These are phyloP conservation scores for Aphidoletes aphidimyza DNA, from an alignment of 2,888 invertebrate genomes.

Conservation along the genomic window DNA sequence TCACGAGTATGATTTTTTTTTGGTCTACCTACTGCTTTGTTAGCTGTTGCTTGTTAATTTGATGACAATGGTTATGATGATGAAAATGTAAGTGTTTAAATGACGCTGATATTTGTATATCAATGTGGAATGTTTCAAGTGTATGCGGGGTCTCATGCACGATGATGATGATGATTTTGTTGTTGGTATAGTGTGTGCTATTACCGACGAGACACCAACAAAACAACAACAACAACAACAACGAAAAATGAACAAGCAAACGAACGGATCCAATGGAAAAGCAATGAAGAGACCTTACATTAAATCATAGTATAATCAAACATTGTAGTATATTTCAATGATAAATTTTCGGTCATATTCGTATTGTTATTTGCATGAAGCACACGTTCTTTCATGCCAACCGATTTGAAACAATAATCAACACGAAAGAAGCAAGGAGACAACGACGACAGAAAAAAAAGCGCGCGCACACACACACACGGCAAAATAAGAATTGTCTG, in stretches of 20 bases:
- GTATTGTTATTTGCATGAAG: neutral
- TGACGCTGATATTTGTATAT: neutral
- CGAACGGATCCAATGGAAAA: too few species aligned
- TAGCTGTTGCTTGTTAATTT: neutral
- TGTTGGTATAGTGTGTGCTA: too few species aligned
- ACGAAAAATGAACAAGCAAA: too few species aligned
- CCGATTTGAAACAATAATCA: neutral
- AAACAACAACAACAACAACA: too few species aligned
- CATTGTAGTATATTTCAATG: constrained; percentile 29
- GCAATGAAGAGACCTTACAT: constrained; percentile 10
- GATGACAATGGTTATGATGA: constrained; percentile 20
- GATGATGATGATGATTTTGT: too few species aligned
- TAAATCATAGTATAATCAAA: constrained; percentile 23
- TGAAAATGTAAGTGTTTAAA: constrained; percentile 41
- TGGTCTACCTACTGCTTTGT: neutral
- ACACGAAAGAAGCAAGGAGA: neutral
- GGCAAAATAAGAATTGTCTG: too few species aligned
- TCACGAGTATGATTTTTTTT: neutral
- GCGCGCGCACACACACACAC: too few species aligned
- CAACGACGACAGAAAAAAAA: neutral
- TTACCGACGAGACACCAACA: neutral
- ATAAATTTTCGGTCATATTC: neutral
- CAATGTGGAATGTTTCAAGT: neutral
- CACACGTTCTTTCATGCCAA: neutral
- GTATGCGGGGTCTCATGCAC: neutral